Base-by-base conservation (phyloP, 1,140 invertebrate species). In the Adoxophyes honmai region DNA sequence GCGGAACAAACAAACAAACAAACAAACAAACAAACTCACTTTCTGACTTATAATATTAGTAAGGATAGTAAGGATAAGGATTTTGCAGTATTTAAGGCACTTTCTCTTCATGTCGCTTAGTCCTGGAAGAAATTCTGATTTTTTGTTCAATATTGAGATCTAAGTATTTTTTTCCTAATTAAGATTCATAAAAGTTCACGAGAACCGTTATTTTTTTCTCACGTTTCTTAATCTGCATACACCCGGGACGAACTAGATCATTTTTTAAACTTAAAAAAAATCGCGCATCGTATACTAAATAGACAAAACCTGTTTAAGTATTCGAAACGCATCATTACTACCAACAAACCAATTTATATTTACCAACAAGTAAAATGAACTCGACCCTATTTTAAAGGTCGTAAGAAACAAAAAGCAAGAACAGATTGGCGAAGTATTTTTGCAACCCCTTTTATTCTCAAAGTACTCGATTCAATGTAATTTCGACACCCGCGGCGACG, bases 291-390 rank as follows among this genome's bases (percentile, higher is more conserved):
- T 74, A 71, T 81, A 80, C 64, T 67, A 76, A 82, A 71, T 75
- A 84, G 76, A 77, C 75, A 81, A 83, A 81, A 81, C 78, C 69
- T 72, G 80, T 76, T 86, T 83, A 85, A 59, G 58, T 52, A 84
- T 84, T 86, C 80, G 60, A 51, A 57, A 84, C 75, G 75, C 80
- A 76, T 86, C 78, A 79, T 82, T 81, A 79, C 70, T 36, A 35
- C 36, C 14, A 57, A 16, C 37, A 62, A 67, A 52, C 34, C 53
- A 38, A n/a, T 36, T 62, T 38, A n/a, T 57, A 55, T 59, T 52
- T 59, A 37, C 33, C 34, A 44, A 39, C 8, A 52, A 48, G 9
- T 33, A 53, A 51, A 15, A 39, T 37, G 33, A 14, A 52, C n/a
- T n/a, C n/a, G 52, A 57, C 54, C 21, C 51, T 68, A 66, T 55